Evolutionary conservation across 2,888 invertebrate genomes (phyloP), one percentile per base, ranked within the genome.

Genomic region (Drosophila infuscata): DNA sequence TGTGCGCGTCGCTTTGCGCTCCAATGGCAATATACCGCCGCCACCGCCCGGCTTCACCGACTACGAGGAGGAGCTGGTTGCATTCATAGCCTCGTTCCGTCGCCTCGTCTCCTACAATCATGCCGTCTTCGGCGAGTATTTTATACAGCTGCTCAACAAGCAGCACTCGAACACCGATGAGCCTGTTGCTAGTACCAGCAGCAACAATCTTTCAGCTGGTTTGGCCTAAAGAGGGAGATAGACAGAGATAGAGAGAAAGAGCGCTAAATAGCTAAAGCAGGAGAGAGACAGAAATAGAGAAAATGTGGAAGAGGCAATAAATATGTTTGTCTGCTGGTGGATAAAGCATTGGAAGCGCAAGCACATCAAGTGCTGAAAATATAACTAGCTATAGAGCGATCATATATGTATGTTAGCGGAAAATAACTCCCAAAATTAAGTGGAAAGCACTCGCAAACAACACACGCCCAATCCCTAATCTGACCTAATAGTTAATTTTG

Each of bases 61-160:
- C 49, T 93, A 87, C 38, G 85, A 86, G 52, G 92, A 92, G 35
- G 93, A 93, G 64, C 70, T 93, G 51, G 90, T 92, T 70, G 88
- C 85, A 54, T 91, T 92, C 75, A 88, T 91, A 5, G 87, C 85
- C 70, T 91, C 92, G 9, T 88, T 93, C 20, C 91, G 92, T 46
- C 92, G 93, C 12, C 82, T 93, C 12, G 91, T 93, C 49, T 87
- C 89, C 53, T 93, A 93, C 70, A 93, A 93, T 76, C 93, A 93
- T 71, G 92, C 92, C 12, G 93, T 93, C 3, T 93, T 92, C 58
- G 92, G 93, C 3, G 92, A 93, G 62, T 92, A 93, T 74, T 93
- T 93, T 58, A 74, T 88, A 32, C 81, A 92, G 69, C 74, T 93
- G 32, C 84, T 93, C n/a, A 90, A 67, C 46, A 70, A 58, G 20